These are phyloP conservation scores for Metridium senile DNA, from an alignment of 92 coral and sea anemone genomes.

Conservation along the genomic window DNA sequence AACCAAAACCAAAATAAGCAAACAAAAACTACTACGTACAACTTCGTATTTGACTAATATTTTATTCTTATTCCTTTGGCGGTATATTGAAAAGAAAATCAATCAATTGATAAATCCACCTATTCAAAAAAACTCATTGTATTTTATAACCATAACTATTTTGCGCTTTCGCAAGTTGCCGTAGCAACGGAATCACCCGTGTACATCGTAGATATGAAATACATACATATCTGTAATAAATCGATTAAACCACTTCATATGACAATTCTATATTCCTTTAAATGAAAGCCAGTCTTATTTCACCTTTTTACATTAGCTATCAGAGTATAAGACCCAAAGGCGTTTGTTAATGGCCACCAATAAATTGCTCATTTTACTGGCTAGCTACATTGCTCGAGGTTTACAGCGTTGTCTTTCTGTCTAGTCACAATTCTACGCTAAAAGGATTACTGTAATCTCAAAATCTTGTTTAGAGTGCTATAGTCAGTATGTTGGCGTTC, in stretches of 20 bases:
- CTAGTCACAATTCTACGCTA: not conserved
- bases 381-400: not conserved
- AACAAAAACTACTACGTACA: too few species aligned
- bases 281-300: not conserved
- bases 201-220: too few species aligned
- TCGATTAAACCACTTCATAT: not conserved
- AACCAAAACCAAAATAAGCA: too few species aligned
- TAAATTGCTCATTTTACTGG: not conserved
- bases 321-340: not conserved
- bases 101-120: too few species aligned
- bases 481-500: not conserved
- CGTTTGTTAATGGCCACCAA: not conserved
- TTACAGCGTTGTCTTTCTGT: slow-evolving; percentile 2
- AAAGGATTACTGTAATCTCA: slow-evolving; percentile 28
- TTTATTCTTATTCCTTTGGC: too few species aligned
- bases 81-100: too few species aligned
- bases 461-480: slow-evolving; percentile 21
- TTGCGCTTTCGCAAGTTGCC: too few species aligned
- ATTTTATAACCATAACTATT: too few species aligned
- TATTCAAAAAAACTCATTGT: too few species aligned
- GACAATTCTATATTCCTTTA: not conserved
- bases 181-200: too few species aligned
- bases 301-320: not conserved
- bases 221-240: too few species aligned
- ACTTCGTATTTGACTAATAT: too few species aligned